phyloP scores from a whole-genome alignment of 2,797 vertebrate genomes.

The Lacerta bilineata region DNA sequence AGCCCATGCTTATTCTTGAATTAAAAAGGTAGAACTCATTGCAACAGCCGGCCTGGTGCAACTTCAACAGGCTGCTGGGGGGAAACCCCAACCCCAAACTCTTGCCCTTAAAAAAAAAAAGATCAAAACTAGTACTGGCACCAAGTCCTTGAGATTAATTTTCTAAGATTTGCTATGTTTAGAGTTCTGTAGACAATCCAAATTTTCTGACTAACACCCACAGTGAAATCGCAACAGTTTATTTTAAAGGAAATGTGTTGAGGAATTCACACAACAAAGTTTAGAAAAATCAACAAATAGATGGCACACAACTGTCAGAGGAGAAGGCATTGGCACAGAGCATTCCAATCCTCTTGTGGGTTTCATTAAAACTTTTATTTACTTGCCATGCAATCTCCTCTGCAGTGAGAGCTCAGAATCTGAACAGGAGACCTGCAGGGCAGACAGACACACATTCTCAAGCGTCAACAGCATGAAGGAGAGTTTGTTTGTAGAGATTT shows the following conservation, averaged over 20 bases:
- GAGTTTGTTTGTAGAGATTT: background rate
- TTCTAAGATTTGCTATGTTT: background rate
- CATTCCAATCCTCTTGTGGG: background rate
- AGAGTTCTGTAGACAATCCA: background rate
- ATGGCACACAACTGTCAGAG: background rate
- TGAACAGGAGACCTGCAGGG: slow-evolving; percentile 16
- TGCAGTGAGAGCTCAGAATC: slow-evolving; percentile 5
- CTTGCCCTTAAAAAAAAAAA: background rate
- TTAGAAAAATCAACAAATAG: background rate
- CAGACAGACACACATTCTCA: background rate
- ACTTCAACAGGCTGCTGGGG: background rate
- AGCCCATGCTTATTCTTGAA: background rate
- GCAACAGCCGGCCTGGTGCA: background rate
- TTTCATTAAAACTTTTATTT: background rate
- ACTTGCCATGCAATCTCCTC: background rate
- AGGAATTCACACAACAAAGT: background rate
- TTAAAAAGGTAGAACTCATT: background rate
- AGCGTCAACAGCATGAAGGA: background rate
- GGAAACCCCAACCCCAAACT: background rate
- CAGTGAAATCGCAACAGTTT: background rate
- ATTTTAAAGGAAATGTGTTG: background rate
- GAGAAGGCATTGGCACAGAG: background rate
- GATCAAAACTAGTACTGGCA: background rate
- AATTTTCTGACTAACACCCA: background rate
- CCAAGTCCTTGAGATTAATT: background rate